phyloP scores from a whole-genome alignment of 2,888 invertebrate species.

The Hofmannophila pseudospretella region DNA sequence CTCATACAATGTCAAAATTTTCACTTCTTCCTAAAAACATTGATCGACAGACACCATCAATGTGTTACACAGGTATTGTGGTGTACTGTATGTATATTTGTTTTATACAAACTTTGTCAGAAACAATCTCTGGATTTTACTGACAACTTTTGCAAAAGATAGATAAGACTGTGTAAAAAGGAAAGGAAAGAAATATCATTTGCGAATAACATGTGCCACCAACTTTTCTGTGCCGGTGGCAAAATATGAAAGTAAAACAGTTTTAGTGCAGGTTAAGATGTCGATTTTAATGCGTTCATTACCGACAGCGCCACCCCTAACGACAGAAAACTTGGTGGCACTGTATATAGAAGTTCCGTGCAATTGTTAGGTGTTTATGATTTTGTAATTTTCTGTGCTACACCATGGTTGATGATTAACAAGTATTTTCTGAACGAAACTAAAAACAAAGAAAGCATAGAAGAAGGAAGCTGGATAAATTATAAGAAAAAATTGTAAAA shows the following conservation, averaged over 20 bases:
- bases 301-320: background rate
- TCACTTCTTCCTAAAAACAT: too few species aligned
- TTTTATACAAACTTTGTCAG: too few species aligned
- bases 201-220: constrained; percentile 2
- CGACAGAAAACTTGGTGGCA: constrained; percentile 1
- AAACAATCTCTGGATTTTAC: too few species aligned
- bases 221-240: background rate
- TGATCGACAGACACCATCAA: too few species aligned
- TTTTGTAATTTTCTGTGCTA: background rate
- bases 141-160: too few species aligned
- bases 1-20: too few species aligned
- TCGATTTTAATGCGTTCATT: background rate
- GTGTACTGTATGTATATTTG: too few species aligned
- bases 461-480: constrained; percentile 4
- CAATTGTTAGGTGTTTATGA: background rate
- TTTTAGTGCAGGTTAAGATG: background rate
- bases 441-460: constrained; percentile 8
- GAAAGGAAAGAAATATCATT: too few species aligned
- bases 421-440: background rate
- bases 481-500: constrained; percentile 12
- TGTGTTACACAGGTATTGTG: too few species aligned
- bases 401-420: constrained; percentile 2
- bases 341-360: background rate
- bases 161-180: too few species aligned
- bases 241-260: background rate